These are phyloP conservation scores for Python bivittatus DNA, from an alignment of 2,113 vertebrate species.

Conservation along the genomic window DNA sequence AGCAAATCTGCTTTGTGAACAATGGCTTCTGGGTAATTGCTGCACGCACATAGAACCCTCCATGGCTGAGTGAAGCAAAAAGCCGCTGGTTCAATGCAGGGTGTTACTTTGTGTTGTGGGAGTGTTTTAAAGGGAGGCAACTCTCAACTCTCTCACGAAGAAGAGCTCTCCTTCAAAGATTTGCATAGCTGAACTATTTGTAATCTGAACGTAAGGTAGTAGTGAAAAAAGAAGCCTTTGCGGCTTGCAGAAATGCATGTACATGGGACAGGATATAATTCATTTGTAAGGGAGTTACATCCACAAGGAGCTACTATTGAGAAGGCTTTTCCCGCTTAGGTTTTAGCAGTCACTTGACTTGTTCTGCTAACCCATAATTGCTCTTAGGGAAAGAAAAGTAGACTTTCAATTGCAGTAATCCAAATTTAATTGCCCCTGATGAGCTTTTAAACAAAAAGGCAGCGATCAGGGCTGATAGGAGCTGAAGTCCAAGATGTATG, in stretches of 20 bases:
- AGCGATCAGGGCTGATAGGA: constrained; percentile 11
- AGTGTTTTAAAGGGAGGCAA: neutral
- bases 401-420: neutral
- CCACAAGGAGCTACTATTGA: neutral
- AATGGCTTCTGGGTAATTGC: neutral
- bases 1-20: neutral
- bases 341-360: neutral
- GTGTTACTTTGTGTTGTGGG: neutral
- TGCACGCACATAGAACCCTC: neutral
- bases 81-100: neutral
- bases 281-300: neutral
- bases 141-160: neutral
- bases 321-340: neutral
- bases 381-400: neutral
- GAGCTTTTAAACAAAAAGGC: neutral
- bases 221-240: neutral
- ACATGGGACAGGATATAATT: too few relatives aligned
- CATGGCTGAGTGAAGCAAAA: neutral
- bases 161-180: neutral
- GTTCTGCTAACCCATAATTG: neutral
- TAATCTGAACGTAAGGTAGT: neutral
- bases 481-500: neutral
- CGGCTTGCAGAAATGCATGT: neutral
- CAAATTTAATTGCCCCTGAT: neutral
- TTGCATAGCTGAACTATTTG: neutral